Evolutionary conservation across 2,113 vertebrate genomes (phyloP), one percentile per base, ranked within the genome.

Genomic region (Pandion haliaetus): DNA sequence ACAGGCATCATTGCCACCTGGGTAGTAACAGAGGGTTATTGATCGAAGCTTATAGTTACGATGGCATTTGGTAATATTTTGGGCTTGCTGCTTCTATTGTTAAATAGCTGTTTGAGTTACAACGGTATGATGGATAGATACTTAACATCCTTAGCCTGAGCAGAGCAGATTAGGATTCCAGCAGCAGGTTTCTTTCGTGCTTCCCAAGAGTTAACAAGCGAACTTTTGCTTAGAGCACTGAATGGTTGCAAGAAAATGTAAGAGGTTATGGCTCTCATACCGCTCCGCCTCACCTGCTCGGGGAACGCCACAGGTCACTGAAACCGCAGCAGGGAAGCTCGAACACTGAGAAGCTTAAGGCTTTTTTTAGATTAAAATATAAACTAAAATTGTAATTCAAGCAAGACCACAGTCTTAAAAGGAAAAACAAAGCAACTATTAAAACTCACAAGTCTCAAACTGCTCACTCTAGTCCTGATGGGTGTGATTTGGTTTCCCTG

Each of bases 101-200:
- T 82, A 80, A 93, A 96, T 94, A 97, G 97, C 94, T 95, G 92
- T 67, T 81, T 61, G 66, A 73, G 45, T 88, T 78, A 93, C 61
- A 94, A 86, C 2, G 29, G 94, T 81, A 96, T 52, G 91, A 38
- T 9, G 42, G 65, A 70, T 31, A 57, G 74, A 81, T 73, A 63
- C 71, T 81, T 76, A 94, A 90, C 86, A 52, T 61, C 1, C 2
- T 65, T 70, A 85, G 88, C 95, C 95, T 96, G 72, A 95, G 97
- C 94, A 96, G 90, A 98, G 93, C 93, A 79, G 81, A 81, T 58
- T 10, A 84, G 29, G 95, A 95, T 93, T 87, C 93, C 91, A 95
- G 97, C 92, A 96, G 91, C 86, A 94, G 93, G 88, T 95, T 96
- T 93, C 87, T 92, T 92, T 94, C 61, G 17, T 97, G 98, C 95